A percentile compares a stretch with the other conserved stretches of the same genome.
These are phyloP conservation scores for Stenoptilia bipunctidactyla DNA, from an alignment of 2,888 invertebrate species.

Conservation along the genomic window DNA sequence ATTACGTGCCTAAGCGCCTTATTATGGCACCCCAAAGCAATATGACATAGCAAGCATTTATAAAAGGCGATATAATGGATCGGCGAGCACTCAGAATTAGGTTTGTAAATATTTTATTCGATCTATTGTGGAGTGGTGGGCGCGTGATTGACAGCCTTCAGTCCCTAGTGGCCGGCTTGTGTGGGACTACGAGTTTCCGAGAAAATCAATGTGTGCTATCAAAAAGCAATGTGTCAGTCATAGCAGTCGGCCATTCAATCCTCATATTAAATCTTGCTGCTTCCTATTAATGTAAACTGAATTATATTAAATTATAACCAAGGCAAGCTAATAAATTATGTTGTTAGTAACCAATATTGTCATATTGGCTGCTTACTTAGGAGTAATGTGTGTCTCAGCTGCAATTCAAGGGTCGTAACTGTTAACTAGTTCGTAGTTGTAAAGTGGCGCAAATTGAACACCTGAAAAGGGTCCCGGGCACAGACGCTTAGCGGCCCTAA, in stretches of 20 bases:
- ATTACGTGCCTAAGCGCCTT: conserved; percentile 39
- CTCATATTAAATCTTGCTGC: no score
- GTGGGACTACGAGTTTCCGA: background rate
- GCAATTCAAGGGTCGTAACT: conserved; percentile 27
- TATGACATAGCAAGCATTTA: conserved; percentile 38
- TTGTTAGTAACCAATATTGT: conserved; percentile 21
- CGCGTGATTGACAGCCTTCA: conserved; percentile 52
- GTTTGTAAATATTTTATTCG: conserved; percentile 64
- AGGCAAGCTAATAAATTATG: conserved; percentile 18
- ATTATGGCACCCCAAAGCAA: conserved; percentile 37
- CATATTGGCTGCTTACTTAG: conserved; percentile 27
- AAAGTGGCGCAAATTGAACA: conserved; percentile 49
- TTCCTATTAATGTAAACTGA: no score
- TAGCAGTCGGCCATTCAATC: no score
- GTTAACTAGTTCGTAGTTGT: conserved; percentile 53
- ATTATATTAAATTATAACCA: conserved; percentile 5
- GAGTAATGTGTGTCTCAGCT: conserved; percentile 32
- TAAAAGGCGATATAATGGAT: conserved; percentile 49
- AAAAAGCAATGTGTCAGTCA: no score
- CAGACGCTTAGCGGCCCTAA: conserved; percentile 31
- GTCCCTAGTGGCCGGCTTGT: conserved; percentile 29
- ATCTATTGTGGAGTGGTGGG: conserved; percentile 40
- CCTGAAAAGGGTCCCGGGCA: conserved; percentile 34
- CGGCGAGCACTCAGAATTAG: conserved; percentile 54
- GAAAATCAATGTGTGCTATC: no score